Base-by-base conservation (phyloP, 2,797 vertebrate species). In the Myripristis murdjan region DNA sequence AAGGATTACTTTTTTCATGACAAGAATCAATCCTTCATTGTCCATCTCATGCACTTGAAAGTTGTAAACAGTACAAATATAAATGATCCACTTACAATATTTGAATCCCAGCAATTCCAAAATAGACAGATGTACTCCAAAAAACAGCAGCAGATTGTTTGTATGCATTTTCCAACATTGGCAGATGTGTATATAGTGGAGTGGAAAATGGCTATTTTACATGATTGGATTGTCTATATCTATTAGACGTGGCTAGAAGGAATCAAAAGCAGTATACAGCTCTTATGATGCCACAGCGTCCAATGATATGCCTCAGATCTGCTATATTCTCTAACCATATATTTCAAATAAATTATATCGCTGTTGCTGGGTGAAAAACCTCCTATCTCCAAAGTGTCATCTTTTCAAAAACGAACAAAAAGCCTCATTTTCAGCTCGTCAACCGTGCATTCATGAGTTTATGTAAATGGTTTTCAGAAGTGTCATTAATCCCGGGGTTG, bases 51-150 rank as follows among this genome's bases (percentile, higher is more conserved):
- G 93, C 94, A 93, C 73, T 91, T 93, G 76, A 89, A 93, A 92
- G 82, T 86, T 92, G 84, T 91, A 90, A 93, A 92, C 92, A 91
- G 90, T 93, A 95, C 91, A 94, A 94, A 95, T 93, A 93, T 92
- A 94, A 92, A 93, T 88, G 80, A 91, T 88, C 85, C 88, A 94
- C 91, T 87, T 87, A 93, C 89, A 91, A 93, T 90, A 89, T 92
- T 89, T 92, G 83, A 92, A 88, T 92, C 86, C 86, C 84, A 89
- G 82, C 90, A 90, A 90, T 91, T 92, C 86, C 83, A 92, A 93
- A 93, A 93, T 91, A 93, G 90, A 93, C 89, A 89, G 73, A 83
- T 77, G 84, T 87, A 90, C 84, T 91, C 73, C 77, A 82, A 89
- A 89, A 91, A 90, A 91, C 89, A 94, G 93, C 92, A 93, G 92